Evolutionary conservation across 2,797 vertebrate genomes (phyloP).

Genomic region (Myotis daubentonii): DNA sequence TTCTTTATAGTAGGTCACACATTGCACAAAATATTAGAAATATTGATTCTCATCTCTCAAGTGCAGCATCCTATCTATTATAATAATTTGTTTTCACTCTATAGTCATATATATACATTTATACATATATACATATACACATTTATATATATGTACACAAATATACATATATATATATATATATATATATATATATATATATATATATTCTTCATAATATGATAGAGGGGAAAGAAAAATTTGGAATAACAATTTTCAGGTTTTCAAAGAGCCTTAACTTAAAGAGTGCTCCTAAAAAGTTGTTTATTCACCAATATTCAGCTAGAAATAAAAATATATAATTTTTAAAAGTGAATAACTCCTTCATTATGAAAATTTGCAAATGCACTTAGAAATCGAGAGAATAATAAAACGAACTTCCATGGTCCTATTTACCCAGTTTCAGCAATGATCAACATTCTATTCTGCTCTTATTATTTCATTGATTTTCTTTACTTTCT

Average conservation of each 20-base stretch:
- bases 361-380: not conserved
- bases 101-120: not conserved
- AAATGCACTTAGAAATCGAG: not conserved
- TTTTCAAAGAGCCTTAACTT: not conserved
- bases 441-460: not conserved
- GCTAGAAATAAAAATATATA: not conserved
- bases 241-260: not conserved
- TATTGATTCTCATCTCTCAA: not conserved
- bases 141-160: too few species aligned
- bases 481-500: slow-evolving; percentile 8
- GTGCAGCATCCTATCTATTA: not conserved
- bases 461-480: not conserved
- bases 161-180: not conserved
- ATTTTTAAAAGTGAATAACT: not conserved
- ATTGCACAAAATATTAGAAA: slow-evolving; percentile 5
- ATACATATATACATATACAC: too few species aligned
- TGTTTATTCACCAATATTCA: slow-evolving; percentile 1
- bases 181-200: too few species aligned
- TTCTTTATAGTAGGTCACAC: not conserved
- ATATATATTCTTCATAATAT: not conserved
- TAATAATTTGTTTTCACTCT: not conserved
- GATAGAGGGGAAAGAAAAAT: not conserved
- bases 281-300: not conserved
- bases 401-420: not conserved
- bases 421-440: not conserved